Conservation (phyloP, 1,140 invertebrate species). For the Atopsyche davidsoni region DNA sequence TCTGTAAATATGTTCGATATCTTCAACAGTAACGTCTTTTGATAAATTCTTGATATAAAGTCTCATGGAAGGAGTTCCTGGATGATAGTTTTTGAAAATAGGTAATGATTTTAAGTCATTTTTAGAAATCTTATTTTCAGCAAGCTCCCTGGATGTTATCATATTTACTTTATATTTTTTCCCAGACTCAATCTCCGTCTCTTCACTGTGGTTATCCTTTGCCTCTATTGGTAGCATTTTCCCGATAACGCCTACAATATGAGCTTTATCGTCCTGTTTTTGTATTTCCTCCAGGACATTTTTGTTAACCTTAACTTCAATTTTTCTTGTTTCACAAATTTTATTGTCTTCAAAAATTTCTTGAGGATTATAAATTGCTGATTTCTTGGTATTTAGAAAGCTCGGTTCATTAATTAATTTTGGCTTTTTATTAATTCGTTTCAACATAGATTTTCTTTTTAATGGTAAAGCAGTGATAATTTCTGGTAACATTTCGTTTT, state of each 20-base stretch:
- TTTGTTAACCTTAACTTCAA: constrained; percentile 55
- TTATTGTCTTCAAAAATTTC: constrained; percentile 61
- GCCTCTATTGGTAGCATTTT: constrained; percentile 39
- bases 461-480: constrained; percentile 42
- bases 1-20: constrained; percentile 75
- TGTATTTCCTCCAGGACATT: constrained; percentile 37
- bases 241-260: constrained; percentile 39
- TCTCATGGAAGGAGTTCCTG: constrained; percentile 72
- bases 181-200: constrained; percentile 33
- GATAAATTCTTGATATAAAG: constrained; percentile 91
- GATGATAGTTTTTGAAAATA: constrained; percentile 82
- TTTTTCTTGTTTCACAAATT: constrained; percentile 53
- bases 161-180: constrained; percentile 36
- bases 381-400: not conserved
- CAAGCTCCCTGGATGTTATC: constrained; percentile 62
- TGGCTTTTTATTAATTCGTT: constrained; percentile 55
- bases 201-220: constrained; percentile 31
- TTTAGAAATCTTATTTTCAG: constrained; percentile 60
- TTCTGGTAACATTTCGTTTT: constrained; percentile 36
- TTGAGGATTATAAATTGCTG: constrained; percentile 43
- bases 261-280: constrained; percentile 33
- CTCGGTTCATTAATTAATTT: constrained; percentile 34
- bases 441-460: constrained; percentile 54
- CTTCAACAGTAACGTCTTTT: constrained; percentile 68
- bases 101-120: constrained; percentile 71